These are phyloP conservation scores for Molorchus minor DNA, from an alignment of 2,888 invertebrate genomes.

Conservation along the genomic window DNA sequence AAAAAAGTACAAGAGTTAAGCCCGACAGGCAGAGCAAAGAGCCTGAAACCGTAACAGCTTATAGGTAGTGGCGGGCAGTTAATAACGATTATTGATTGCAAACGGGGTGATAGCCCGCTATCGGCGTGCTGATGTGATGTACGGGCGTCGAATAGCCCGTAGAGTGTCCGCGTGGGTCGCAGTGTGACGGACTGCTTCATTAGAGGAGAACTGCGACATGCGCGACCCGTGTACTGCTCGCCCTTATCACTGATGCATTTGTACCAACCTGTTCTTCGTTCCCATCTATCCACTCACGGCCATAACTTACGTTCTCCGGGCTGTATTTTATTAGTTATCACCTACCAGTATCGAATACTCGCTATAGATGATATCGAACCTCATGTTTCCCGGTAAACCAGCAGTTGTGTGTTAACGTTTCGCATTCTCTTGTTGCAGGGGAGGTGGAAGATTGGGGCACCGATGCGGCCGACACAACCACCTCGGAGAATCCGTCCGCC, in stretches of 20 bases:
- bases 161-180: slow-evolving; percentile 52
- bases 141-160: slow-evolving; percentile 42
- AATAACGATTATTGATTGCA: slow-evolving; percentile 51
- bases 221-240: slow-evolving; percentile 60
- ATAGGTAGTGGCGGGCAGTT: slow-evolving; percentile 38
- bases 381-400: slow-evolving; percentile 49
- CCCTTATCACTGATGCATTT: slow-evolving; percentile 60
- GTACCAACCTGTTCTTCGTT: slow-evolving; percentile 54
- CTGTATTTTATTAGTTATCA: slow-evolving; percentile 54
- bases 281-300: slow-evolving; percentile 46
- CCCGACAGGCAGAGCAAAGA: not conserved
- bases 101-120: slow-evolving; percentile 48
- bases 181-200: slow-evolving; percentile 63
- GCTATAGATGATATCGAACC: slow-evolving; percentile 48
- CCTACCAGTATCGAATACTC: slow-evolving; percentile 48
- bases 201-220: slow-evolving; percentile 58
- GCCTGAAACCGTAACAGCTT: not conserved
- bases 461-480: slow-evolving; percentile 66
- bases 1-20: too few species aligned
- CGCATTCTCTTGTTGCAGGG: slow-evolving; percentile 65
- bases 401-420: slow-evolving; percentile 38
- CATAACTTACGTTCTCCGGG: slow-evolving; percentile 48
- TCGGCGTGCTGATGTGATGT: slow-evolving; percentile 54
- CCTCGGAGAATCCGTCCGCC: slow-evolving; percentile 35
- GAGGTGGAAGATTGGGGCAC: slow-evolving; percentile 72